Base-by-base conservation (phyloP, 2,888 invertebrate species). In the Scelioninae gen. 2 region DNA sequence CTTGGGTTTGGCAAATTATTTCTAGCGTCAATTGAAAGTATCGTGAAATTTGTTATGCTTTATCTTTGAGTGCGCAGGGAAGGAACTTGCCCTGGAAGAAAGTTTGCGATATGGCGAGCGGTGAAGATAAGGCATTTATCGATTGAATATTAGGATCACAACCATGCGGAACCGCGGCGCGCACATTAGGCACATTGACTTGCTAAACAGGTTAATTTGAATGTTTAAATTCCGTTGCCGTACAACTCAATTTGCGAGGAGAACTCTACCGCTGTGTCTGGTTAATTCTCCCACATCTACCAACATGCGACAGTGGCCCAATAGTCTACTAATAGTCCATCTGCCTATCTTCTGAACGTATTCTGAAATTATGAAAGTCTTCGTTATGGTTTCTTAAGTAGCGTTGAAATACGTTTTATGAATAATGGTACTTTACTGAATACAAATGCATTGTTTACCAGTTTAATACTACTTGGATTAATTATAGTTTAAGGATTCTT, bases 131-230 rank as follows among this genome's bases (percentile, higher is more conserved):
- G 72, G 63, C 55, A 55, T 61, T 65, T 80, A 83, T 82, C 81
- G 82, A 84, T 83, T 80, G 80, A 82, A 82, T 80, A 81, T 81
- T 79, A 78, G 77, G 76, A 78, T 80, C 74, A 69, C 46, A 58
- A 75, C 61, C 55, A 73, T 67, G 73, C 71, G 75, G 74, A 77
- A 78, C 69, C 69, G 25, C 53, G 69, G 58, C 68, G 77, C 78
- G 76, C 80, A 86, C 81, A 82, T 84, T 82, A 82, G 77, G 79
- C 78, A 78, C 79, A 83, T 84, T 82, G 82, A 83, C 84, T 85
- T 83, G 83, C 81, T 83, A 84, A 84, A 81, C 77, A 79, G 81
- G 83, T 83, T 85, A 84, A 85, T 84, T 84, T 83, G 81, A 85
- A 85, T 84, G 82, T 83, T 84, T 83, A 83, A 84, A 85, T 84